Evolutionary conservation across 1,140 invertebrate genomes (phyloP).

Genomic region (Episyrphus balteatus): DNA sequence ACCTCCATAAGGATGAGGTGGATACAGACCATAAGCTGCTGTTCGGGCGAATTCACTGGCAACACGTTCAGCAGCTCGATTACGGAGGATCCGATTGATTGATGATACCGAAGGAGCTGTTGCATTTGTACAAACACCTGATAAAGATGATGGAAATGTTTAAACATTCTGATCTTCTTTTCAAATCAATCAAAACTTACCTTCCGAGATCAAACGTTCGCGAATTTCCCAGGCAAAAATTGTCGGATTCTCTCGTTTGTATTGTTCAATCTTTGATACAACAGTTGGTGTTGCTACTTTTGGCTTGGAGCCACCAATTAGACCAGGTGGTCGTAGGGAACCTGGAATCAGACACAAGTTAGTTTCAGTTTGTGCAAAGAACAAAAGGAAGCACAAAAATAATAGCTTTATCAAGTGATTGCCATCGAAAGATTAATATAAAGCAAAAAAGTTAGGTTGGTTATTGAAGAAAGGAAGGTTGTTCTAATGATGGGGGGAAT

Average conservation of each 20-base stretch:
- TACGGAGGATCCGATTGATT: slow-evolving; percentile 84
- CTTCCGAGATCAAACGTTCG: slow-evolving; percentile 87
- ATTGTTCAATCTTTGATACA: slow-evolving; percentile 91
- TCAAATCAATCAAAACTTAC: slow-evolving; percentile 42
- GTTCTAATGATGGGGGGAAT: too few relatives aligned
- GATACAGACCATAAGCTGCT: slow-evolving; percentile 78
- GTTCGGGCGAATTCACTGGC: slow-evolving; percentile 85
- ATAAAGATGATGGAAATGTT: not conserved
- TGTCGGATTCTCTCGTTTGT: slow-evolving; percentile 93
- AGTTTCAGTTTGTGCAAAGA: slow-evolving; percentile 7
- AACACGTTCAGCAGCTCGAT: slow-evolving; percentile 80
- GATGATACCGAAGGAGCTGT: slow-evolving; percentile 83
- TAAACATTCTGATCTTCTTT: not conserved
- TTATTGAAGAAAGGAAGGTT: not conserved
- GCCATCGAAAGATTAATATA: too few relatives aligned
- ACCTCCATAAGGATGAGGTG: slow-evolving; percentile 57
- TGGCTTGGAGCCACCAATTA: slow-evolving; percentile 97
- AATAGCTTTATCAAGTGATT: too few relatives aligned
- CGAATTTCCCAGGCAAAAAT: slow-evolving; percentile 97
- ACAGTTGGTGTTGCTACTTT: slow-evolving; percentile 95
- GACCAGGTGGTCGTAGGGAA: slow-evolving; percentile 82
- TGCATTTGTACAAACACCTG: slow-evolving; percentile 75
- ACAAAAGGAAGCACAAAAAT: too few relatives aligned
- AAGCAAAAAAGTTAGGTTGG: not conserved
- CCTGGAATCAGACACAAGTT: slow-evolving; percentile 43